These are phyloP conservation scores for Eupithecia subumbrata DNA, from an alignment of 2,888 invertebrate species.

Conservation along the genomic window DNA sequence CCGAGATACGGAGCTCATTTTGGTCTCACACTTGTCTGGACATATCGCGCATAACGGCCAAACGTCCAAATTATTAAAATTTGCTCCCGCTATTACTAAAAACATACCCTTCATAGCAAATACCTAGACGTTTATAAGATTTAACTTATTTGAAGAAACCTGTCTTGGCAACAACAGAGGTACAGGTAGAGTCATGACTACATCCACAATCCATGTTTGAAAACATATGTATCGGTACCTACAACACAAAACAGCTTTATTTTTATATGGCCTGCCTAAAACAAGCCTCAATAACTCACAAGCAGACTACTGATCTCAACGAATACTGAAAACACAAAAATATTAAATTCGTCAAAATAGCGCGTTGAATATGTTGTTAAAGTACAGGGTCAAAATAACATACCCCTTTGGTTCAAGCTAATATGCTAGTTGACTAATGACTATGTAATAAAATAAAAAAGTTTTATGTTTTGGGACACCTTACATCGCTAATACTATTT, in stretches of 20 bases:
- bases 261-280: neutral
- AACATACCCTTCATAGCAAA: neutral
- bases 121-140: neutral
- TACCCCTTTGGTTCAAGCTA: neutral
- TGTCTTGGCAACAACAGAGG: slow-evolving; percentile 8
- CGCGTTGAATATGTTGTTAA: neutral
- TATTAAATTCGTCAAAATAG: too few species aligned
- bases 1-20: neutral
- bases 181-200: slow-evolving; percentile 6
- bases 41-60: neutral
- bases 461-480: neutral
- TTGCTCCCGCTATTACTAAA: neutral
- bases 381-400: neutral
- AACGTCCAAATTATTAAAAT: neutral
- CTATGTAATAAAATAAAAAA: neutral
- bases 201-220: neutral
- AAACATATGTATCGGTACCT: neutral
- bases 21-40: neutral
- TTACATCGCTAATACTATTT: slow-evolving; percentile 14
- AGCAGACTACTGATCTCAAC: neutral
- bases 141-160: slow-evolving; percentile 13
- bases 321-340: too few species aligned
- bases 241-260: neutral
- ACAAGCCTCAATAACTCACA: neutral
- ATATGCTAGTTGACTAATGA: neutral